Evolutionary conservation across 2,113 vertebrate genomes (phyloP), one percentile per base, ranked within the genome.

Genomic region (Synodontis membranacea): DNA sequence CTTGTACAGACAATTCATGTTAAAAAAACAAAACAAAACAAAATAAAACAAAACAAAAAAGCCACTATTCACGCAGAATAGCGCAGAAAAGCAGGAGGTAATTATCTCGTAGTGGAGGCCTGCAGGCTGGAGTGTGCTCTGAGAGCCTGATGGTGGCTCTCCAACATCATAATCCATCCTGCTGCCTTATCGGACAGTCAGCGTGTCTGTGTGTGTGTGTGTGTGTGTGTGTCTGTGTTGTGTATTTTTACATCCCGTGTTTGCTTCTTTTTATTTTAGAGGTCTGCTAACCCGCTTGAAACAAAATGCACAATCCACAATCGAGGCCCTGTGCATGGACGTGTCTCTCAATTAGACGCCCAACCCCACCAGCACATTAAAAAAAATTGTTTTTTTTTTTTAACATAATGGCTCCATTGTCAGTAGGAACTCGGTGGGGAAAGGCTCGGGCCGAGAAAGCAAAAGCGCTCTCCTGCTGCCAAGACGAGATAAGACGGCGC

Each of bases 121-220:
- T 46, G 39, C 23, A 48, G 72, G 48, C 44, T 87, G 87, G 81
- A 88, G 34, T 82, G 19, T 76, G 79, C 68, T 12, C 25, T n/a
- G 50, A 31, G 85, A 80, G 58, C 88, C 90, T 87, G 87, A 81
- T 87, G 89, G 89, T 87, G 89, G 87, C 89, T 75, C 88, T 83
- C 89, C 80, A 90, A 89, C 83, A 88, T 82, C 83, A 86, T 48
- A 2, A 48, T 75, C 60, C 74, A 42, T 21, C 23, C 28, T 11
- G 42, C 7, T 44, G 23, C 7, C 82, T 78, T 62, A 74, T 60
- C 37, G 5, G 42, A 42, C 64, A 64, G 50, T 84, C 39, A 14
- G 15, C 46, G 23, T 34, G 6, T 19, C 19, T 42, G 34, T 39
- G 15, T 39, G 39, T 70, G 74, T 50, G 74, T 76, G 74, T 50